These are phyloP conservation scores for Cryptoleucopteryx plumbea DNA, from an alignment of 2,113 vertebrate genomes.

Conservation along the genomic window DNA sequence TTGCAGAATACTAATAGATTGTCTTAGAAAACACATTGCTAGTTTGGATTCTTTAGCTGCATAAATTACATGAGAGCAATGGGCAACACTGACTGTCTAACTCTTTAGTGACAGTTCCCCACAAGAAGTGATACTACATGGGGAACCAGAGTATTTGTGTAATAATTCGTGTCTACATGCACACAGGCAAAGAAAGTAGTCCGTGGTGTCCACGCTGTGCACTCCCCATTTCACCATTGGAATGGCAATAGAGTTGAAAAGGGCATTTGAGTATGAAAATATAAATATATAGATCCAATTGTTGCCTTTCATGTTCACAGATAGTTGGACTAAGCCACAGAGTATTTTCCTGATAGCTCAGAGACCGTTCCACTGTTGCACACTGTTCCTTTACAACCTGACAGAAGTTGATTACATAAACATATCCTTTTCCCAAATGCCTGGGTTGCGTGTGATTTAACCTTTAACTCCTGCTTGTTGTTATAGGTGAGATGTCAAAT, in stretches of 20 bases:
- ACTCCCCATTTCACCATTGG: background rate
- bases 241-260: background rate
- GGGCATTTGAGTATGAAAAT: background rate
- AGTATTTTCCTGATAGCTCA: background rate
- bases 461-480: slow-evolving; percentile 74
- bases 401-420: slow-evolving; percentile 70
- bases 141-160: background rate
- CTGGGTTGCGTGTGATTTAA: slow-evolving; percentile 71
- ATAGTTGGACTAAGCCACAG: background rate
- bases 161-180: background rate
- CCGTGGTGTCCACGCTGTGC: accelerated
- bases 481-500: slow-evolving; percentile 76
- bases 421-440: slow-evolving; percentile 67
- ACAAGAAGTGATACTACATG: background rate
- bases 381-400: background rate
- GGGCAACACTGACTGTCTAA: background rate
- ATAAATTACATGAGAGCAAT: background rate
- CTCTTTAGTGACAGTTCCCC: background rate
- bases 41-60: background rate
- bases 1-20: background rate
- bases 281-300: background rate
- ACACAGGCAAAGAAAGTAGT: background rate
- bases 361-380: background rate
- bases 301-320: background rate
- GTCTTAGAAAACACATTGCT: background rate